Evolutionary conservation across 1,140 invertebrate species (phyloP).

Genomic region (Lysiphlebus fabarum): DNA sequence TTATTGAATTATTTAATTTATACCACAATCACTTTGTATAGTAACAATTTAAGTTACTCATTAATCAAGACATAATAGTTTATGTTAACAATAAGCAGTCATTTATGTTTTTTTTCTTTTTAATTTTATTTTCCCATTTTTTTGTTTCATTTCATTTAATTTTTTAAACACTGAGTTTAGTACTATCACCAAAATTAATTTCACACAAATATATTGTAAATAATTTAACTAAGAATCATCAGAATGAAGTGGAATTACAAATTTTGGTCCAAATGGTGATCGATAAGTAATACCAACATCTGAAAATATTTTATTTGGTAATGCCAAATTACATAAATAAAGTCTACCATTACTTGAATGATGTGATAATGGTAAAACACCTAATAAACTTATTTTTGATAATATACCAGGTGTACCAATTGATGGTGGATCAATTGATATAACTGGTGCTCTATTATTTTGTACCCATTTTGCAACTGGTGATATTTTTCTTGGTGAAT

Average conservation of each 20-base stretch:
- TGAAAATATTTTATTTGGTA: constrained; percentile 74
- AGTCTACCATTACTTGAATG: constrained; percentile 71
- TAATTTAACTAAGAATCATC: constrained; percentile 52
- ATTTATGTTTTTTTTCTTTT: too few relatives aligned
- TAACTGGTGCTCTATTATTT: constrained; percentile 71
- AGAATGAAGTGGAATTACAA: constrained; percentile 79
- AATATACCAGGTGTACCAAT: constrained; percentile 64
- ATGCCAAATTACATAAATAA: constrained; percentile 82
- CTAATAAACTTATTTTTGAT: constrained; percentile 73
- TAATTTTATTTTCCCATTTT: too few relatives aligned
- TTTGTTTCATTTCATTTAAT: too few relatives aligned
- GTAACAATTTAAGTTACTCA: too few relatives aligned
- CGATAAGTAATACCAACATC: constrained; percentile 77
- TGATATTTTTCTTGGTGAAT: constrained; percentile 46
- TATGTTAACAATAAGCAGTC: too few relatives aligned
- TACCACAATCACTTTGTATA: too few relatives aligned
- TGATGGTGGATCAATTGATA: constrained; percentile 78
- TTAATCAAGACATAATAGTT: too few relatives aligned
- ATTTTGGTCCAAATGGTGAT: constrained; percentile 85
- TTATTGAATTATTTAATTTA: too few relatives aligned
- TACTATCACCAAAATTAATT: background rate
- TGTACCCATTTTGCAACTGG: constrained; percentile 64
- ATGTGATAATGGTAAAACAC: constrained; percentile 73
- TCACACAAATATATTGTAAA: background rate
- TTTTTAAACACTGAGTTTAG: too few relatives aligned